Evolutionary conservation across 1,140 invertebrate species (phyloP).

Genomic region (Rhynchophorus ferrugineus): DNA sequence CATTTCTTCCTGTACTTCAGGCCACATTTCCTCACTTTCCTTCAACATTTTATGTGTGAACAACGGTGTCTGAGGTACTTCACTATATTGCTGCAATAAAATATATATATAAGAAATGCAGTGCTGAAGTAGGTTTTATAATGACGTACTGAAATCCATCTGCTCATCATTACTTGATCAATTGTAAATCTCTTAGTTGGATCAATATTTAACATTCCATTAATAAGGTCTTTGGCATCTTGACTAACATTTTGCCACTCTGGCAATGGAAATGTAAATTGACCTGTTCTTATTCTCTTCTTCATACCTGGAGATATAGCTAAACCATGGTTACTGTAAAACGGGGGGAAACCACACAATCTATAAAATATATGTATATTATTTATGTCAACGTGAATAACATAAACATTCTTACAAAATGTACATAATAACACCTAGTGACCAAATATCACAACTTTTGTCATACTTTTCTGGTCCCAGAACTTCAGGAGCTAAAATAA

Average conservation of each 20-base stretch:
- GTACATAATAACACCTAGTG: conserved; percentile 96
- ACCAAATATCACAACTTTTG: conserved; percentile 99
- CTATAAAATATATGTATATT: conserved; percentile 43
- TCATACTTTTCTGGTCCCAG: conserved; percentile 96
- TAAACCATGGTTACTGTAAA: conserved; percentile 94
- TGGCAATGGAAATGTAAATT: conserved; percentile 93
- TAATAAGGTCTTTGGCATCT: conserved; percentile 92
- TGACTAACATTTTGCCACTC: conserved; percentile 94
- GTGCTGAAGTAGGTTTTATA: background rate
- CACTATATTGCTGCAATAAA: conserved; percentile 64
- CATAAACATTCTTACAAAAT: conserved; percentile 66
- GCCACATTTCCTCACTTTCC: conserved; percentile 88
- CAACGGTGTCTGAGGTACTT: conserved; percentile 88
- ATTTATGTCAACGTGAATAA: background rate
- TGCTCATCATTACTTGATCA: conserved; percentile 81
- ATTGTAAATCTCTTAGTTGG: conserved; percentile 84
- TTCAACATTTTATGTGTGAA: conserved; percentile 79
- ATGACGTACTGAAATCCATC: conserved; percentile 79
- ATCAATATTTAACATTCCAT: conserved; percentile 87
- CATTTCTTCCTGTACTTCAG: conserved; percentile 98
- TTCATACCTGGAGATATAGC: conserved; percentile 99
- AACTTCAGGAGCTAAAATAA: conserved; percentile 79
- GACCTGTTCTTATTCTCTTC: conserved; percentile 87
- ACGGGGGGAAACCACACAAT: conserved; percentile 95
- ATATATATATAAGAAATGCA: background rate